Evolutionary conservation across 2,113 vertebrate species (phyloP).

Genomic region (Theristicus caerulescens): DNA sequence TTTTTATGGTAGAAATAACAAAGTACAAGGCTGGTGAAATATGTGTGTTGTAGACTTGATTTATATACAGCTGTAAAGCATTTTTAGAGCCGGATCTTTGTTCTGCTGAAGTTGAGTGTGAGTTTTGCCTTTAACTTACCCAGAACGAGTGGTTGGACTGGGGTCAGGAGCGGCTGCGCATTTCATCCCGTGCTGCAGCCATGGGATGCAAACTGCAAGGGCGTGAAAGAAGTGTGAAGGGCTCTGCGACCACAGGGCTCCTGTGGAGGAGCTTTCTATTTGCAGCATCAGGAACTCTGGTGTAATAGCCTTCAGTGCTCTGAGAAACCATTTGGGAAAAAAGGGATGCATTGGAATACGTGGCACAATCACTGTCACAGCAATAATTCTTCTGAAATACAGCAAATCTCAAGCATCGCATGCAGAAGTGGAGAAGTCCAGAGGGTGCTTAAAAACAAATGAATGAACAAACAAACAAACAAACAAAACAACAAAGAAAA

Average conservation of each 20-base stretch:
- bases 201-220: neutral
- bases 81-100: neutral
- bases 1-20: neutral
- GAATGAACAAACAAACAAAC: neutral
- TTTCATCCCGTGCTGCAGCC: neutral
- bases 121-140: neutral
- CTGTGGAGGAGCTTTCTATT: neutral
- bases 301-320: neutral
- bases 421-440: neutral
- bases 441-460: neutral
- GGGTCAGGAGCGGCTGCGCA: rapidly evolving
- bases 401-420: neutral
- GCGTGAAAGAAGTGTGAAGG: rapidly evolving
- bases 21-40: neutral
- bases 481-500: neutral
- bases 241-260: neutral
- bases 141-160: neutral
- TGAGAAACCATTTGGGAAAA: neutral
- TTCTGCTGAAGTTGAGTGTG: neutral
- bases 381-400: neutral
- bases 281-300: neutral
- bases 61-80: neutral
- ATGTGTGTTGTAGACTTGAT: neutral
- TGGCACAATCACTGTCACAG: neutral
- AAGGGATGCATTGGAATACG: neutral